phyloP scores from a whole-genome alignment of 92 coral and sea anemone species.

The Actinernus sp. region DNA sequence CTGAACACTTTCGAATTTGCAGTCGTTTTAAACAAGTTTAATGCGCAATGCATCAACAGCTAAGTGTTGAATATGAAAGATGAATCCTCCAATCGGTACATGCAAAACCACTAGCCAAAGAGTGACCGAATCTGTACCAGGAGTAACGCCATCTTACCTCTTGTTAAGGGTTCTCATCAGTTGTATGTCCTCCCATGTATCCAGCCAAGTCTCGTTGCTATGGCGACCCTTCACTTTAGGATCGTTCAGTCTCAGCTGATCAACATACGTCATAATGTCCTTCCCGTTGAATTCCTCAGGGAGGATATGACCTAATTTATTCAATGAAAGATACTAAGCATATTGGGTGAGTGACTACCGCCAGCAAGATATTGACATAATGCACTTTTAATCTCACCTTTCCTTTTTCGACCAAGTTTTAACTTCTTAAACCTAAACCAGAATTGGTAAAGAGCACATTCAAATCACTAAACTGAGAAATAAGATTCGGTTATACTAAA shows the following conservation, averaged over 20 bases:
- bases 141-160: too few relatives aligned
- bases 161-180: constrained; percentile 39
- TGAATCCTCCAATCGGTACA: too few relatives aligned
- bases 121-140: too few relatives aligned
- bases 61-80: too few relatives aligned
- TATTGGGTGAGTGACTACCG: neutral
- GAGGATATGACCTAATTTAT: constrained; percentile 70
- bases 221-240: constrained; percentile 80
- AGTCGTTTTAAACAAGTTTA: too few relatives aligned
- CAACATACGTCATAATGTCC: constrained; percentile 62
- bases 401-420: constrained; percentile 19
- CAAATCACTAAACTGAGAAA: too few relatives aligned
- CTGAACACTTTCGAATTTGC: too few relatives aligned
- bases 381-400: constrained; percentile 34
- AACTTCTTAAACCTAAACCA: constrained; percentile 40
- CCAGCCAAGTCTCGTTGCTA: constrained; percentile 84
- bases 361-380: neutral
- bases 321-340: too few relatives aligned
- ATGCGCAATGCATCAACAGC: too few relatives aligned
- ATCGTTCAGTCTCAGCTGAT: constrained; percentile 42
- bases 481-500: too few relatives aligned
- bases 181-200: constrained; percentile 28
- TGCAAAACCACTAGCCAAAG: too few relatives aligned
- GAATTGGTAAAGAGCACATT: neutral
- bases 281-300: constrained; percentile 58